phyloP scores from a whole-genome alignment of 2,888 invertebrate species.

The Abrostola triplasia region DNA sequence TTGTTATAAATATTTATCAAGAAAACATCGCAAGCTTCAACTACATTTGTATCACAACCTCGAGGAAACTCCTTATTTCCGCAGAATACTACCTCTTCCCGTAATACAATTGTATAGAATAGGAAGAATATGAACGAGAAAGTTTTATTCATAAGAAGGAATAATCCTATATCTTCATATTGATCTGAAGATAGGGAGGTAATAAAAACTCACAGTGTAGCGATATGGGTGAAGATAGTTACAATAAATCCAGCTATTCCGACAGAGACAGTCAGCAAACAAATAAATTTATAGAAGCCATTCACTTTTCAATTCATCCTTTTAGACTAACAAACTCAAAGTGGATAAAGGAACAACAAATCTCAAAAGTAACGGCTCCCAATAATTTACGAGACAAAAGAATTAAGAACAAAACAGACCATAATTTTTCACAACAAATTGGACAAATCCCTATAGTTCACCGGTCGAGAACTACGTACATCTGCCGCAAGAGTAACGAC shows the following conservation, averaged over 20 bases:
- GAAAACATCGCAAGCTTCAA: slow-evolving; percentile 20
- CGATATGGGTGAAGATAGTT: slow-evolving; percentile 12
- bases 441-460: slow-evolving; percentile 70
- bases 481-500: slow-evolving; percentile 75
- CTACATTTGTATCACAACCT: slow-evolving; percentile 16
- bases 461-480: slow-evolving; percentile 65
- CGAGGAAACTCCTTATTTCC: slow-evolving; percentile 21
- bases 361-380: slow-evolving; percentile 17
- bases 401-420: slow-evolving; percentile 49
- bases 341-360: slow-evolving; percentile 17
- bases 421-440: slow-evolving; percentile 51
- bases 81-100: slow-evolving; percentile 15
- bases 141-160: slow-evolving; percentile 31
- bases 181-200: slow-evolving; percentile 14
- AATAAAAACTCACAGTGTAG: slow-evolving; percentile 16
- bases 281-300: slow-evolving; percentile 2
- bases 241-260: slow-evolving; percentile 17
- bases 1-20: slow-evolving; percentile 41
- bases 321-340: slow-evolving; percentile 15
- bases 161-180: slow-evolving; percentile 25
- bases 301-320: slow-evolving; percentile 14
- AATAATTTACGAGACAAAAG: slow-evolving; percentile 40
- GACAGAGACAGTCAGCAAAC: background rate
- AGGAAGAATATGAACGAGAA: slow-evolving; percentile 1
- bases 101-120: slow-evolving; percentile 20